Evolutionary conservation across 1,140 invertebrate species (phyloP), one percentile per base, ranked within the genome.

Genomic region (Cydia splendana): DNA sequence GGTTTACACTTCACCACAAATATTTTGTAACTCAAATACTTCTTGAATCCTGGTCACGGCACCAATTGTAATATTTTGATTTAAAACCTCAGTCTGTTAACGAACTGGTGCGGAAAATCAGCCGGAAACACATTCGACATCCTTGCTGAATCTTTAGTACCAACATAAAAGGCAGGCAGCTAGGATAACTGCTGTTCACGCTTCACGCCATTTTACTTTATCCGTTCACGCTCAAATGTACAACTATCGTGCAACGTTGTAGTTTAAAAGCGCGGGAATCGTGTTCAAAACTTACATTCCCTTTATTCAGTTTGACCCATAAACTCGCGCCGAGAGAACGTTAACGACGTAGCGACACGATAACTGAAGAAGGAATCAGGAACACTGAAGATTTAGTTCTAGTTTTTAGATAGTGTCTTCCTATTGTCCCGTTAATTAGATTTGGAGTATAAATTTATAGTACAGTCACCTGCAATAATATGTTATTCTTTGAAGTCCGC

Each of bases 271-370:
- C 57, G 6, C 20, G 20, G 3, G 18, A 62, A 62, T 20, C 18
- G 57, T 62, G 57, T 62, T 62, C 20, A 62, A 62, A 62, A 62
- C 57, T 62, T 62, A 62, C 57, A 4, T 62, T 62, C 24, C 57
- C 57, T 24, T 62, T 62, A 62, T 62, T 12, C 57, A 62, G 57
- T 62, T 62, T 62, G 57, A 62, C 18, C 57, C 57, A 62, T 62
- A 62, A 62, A 62, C 57, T 62, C 57, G 18, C 7, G 20, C 18
- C 18, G 57, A 62, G 57, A 62, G 51, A 51, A n/a, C 57, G 57
- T 62, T 62, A 62, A 62, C 57, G 57, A 57, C 53, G 53, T 57
- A 18, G 53, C 53, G 53, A 24, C 20, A 62, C 57, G 57, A 62
- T 24, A 24, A 24, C 57, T 62, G 20, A 62, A 62, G 20, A 62